Evolutionary conservation across 2,888 invertebrate genomes (phyloP).

Genomic region (Clitarchus hookeri): DNA sequence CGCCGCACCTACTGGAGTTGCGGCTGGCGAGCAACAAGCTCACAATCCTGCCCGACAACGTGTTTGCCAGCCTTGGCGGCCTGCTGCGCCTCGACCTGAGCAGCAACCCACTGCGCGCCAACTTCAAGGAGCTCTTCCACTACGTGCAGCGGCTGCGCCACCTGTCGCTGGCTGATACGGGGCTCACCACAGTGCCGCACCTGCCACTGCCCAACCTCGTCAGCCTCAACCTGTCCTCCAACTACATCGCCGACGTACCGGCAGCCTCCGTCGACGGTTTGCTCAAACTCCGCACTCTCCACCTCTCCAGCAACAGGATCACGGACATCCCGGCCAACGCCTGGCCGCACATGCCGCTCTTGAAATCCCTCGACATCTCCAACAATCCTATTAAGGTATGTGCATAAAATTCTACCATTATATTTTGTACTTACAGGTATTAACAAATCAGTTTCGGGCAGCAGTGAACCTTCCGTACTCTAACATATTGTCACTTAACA

Average conservation of each 20-base stretch:
- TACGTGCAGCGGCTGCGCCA: conserved; percentile 81
- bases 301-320: conserved; percentile 77
- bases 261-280: conserved; percentile 66
- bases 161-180: conserved; percentile 76
- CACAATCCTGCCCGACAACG: conserved; percentile 85
- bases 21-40: conserved; percentile 81
- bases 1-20: conserved; percentile 75
- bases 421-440: too few relatives aligned
- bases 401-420: too few relatives aligned
- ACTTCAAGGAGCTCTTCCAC: conserved; percentile 85
- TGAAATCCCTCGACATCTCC: conserved; percentile 78
- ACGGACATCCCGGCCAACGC: conserved; percentile 73
- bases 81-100: conserved; percentile 80
- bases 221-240: conserved; percentile 78
- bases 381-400: conserved; percentile 73
- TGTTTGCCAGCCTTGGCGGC: conserved; percentile 80
- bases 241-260: conserved; percentile 71
- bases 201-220: conserved; percentile 76
- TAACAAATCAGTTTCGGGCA: too few relatives aligned
- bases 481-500: too few relatives aligned
- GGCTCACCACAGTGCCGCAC: conserved; percentile 75
- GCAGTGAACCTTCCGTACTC: too few relatives aligned
- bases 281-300: conserved; percentile 69
- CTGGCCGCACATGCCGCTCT: conserved; percentile 71
- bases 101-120: conserved; percentile 79